Conservation (phyloP, 1,140 invertebrate species). For the Thaumatotibia leucotreta region DNA sequence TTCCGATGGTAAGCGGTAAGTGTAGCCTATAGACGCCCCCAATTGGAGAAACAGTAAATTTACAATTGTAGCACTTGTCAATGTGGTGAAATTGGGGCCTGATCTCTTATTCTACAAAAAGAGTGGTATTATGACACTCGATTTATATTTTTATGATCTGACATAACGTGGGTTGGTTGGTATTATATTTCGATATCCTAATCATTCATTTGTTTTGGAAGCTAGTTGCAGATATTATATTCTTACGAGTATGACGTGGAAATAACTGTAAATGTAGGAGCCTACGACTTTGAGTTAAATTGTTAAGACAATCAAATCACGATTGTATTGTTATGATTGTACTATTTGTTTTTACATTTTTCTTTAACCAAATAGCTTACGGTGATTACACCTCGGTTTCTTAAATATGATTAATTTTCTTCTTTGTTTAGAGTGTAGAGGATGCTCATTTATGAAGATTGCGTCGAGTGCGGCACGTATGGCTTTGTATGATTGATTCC, state of each 20-base stretch:
- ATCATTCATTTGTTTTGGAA: too few species aligned
- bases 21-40: too few species aligned
- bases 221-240: too few species aligned
- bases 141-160: too few species aligned
- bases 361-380: background rate
- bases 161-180: too few species aligned
- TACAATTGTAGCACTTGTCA: too few species aligned
- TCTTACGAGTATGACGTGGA: background rate
- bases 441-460: conserved; percentile 8
- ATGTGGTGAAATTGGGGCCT: too few species aligned
- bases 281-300: background rate
- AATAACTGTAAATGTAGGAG: background rate
- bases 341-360: background rate
- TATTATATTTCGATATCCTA: too few species aligned
- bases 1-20: too few species aligned
- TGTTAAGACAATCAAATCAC: background rate
- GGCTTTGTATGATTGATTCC: conserved; percentile 26
- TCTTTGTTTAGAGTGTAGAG: background rate
- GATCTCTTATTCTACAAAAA: too few species aligned
- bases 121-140: too few species aligned
- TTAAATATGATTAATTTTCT: background rate
- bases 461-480: conserved; percentile 23
- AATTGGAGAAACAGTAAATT: too few species aligned
- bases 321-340: background rate
- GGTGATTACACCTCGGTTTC: background rate